Conservation (phyloP, 1,140 invertebrate species). For the Liolophura sinensis region DNA sequence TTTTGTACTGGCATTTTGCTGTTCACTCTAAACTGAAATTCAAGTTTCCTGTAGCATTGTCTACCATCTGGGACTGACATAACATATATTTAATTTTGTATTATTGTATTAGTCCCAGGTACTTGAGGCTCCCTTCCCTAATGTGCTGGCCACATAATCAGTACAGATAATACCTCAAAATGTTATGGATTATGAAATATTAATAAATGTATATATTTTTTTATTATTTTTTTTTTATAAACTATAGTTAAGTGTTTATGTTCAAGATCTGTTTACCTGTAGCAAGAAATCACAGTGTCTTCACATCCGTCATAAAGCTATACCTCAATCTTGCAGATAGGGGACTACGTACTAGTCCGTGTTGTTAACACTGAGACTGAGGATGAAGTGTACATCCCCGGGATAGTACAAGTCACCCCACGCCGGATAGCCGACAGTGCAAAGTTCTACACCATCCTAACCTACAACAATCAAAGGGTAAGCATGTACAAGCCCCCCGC, state of each 20-base stretch:
- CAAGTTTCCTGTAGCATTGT: too few relatives aligned
- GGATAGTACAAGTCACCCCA: slow-evolving; percentile 28
- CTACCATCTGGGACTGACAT: too few relatives aligned
- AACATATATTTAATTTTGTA: too few relatives aligned
- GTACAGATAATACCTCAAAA: too few relatives aligned
- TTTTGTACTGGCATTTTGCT: too few relatives aligned
- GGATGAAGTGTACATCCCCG: slow-evolving; percentile 41
- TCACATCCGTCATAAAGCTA: background rate
- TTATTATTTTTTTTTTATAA: slow-evolving; percentile 4
- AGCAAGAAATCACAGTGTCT: background rate
- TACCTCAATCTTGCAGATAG: slow-evolving; percentile 26
- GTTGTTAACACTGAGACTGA: slow-evolving; percentile 26
- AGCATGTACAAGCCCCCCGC: too few relatives aligned
- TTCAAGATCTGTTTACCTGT: background rate
- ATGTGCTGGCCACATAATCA: too few relatives aligned
- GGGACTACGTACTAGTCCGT: slow-evolving; percentile 39
- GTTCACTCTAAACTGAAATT: too few relatives aligned
- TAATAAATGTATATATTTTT: background rate
- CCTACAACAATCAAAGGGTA: slow-evolving; percentile 44
- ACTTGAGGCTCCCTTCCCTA: too few relatives aligned
- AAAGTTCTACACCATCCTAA: slow-evolving; percentile 39
- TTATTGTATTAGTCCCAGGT: too few relatives aligned
- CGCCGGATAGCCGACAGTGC: slow-evolving; percentile 11
- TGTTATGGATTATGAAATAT: too few relatives aligned
- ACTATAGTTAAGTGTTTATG: too few relatives aligned